These are phyloP conservation scores for Physeter macrocephalus DNA, from an alignment of 2,113 vertebrate species.

Conservation along the genomic window DNA sequence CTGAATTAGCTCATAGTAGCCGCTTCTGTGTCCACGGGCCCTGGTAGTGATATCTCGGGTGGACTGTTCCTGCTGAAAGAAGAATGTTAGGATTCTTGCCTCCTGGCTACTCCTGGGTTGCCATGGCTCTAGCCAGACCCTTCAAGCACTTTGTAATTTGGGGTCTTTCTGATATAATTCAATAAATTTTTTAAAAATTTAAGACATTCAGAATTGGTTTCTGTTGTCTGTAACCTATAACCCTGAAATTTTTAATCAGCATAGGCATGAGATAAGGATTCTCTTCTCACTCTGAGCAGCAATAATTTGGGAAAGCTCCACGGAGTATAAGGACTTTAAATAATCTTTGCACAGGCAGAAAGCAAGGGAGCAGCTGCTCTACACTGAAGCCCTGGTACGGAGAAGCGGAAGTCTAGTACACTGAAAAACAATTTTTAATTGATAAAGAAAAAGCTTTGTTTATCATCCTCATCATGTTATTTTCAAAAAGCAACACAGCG, in stretches of 20 bases:
- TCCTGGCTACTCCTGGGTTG: background rate
- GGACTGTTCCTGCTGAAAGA: background rate
- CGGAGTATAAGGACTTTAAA: background rate
- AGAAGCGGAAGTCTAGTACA: background rate
- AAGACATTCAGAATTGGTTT: background rate
- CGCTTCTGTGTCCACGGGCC: background rate
- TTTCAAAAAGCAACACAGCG: background rate
- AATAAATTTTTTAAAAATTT: background rate
- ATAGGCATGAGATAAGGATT: background rate
- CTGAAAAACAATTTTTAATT: background rate
- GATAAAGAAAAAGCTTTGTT: background rate
- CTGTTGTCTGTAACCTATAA: background rate
- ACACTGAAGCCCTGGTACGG: background rate
- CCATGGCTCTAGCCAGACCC: background rate
- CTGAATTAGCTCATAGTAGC: no score
- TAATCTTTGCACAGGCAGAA: background rate
- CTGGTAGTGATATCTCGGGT: background rate
- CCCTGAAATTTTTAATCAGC: background rate
- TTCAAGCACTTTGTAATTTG: background rate
- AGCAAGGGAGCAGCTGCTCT: background rate
- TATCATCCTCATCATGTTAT: background rate
- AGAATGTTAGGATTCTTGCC: background rate
- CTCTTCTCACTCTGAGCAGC: background rate
- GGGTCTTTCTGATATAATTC: background rate
- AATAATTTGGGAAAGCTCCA: background rate